phyloP scores from a whole-genome alignment of 2,888 invertebrate genomes.

The Dicycla oo region DNA sequence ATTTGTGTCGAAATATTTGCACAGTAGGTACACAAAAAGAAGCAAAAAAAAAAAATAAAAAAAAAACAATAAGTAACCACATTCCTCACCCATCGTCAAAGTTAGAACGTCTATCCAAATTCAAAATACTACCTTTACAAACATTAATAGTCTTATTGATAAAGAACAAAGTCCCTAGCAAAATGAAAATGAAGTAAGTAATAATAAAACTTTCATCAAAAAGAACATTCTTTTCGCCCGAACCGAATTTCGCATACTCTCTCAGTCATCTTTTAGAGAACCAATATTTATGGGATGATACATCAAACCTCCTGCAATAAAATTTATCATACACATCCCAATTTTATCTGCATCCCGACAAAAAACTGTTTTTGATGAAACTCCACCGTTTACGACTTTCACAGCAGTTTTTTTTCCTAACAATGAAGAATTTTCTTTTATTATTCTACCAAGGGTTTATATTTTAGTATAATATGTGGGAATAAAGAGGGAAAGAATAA shows the following conservation, averaged over 20 bases:
- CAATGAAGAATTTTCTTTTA: slow-evolving; percentile 51
- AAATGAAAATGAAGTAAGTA: too few relatives aligned
- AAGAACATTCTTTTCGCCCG: not conserved
- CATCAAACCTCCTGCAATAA: slow-evolving; percentile 25
- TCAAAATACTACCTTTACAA: too few relatives aligned
- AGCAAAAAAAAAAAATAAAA: too few relatives aligned
- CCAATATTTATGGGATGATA: slow-evolving; percentile 37
- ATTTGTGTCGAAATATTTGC: too few relatives aligned
- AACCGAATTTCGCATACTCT: not conserved
- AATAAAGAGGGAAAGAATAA: slow-evolving; percentile 40
- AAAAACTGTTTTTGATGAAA: slow-evolving; percentile 40
- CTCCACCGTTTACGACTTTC: slow-evolving; percentile 49
- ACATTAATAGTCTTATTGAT: too few relatives aligned
- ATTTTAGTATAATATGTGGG: slow-evolving; percentile 59
- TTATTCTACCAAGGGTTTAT: slow-evolving; percentile 42
- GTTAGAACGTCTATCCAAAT: too few relatives aligned
- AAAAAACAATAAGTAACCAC: too few relatives aligned
- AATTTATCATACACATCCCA: slow-evolving; percentile 36
- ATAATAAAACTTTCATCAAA: slow-evolving; percentile 2
- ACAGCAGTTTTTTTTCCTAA: slow-evolving; percentile 30
- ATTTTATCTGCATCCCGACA: slow-evolving; percentile 49
- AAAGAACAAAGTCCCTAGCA: too few relatives aligned
- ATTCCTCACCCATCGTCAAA: too few relatives aligned
- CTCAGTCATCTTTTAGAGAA: not conserved
- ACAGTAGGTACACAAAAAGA: too few relatives aligned